phyloP scores from a whole-genome alignment of 2,797 vertebrate genomes.

The Muraenolepis orangiensis region DNA sequence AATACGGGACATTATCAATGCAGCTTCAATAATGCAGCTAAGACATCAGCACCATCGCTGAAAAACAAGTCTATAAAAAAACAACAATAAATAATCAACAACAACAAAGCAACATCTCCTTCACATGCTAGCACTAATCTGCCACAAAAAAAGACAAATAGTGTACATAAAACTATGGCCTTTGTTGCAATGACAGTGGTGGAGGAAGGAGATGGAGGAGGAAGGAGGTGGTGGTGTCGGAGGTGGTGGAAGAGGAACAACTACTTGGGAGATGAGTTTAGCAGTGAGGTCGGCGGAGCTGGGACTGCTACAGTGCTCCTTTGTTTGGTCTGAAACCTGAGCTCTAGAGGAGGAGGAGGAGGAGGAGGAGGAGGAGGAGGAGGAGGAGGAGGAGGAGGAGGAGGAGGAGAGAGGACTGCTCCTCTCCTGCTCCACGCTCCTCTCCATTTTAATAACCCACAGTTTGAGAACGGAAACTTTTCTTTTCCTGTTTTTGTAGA shows the following conservation, averaged over 20 bases:
- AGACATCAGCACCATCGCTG: too few species aligned
- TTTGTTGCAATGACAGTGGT: constrained; percentile 8
- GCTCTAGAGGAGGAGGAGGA: constrained; percentile 77
- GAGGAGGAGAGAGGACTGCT: background rate
- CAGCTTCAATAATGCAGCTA: too few species aligned
- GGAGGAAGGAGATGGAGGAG: background rate
- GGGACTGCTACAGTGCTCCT: constrained; percentile 76
- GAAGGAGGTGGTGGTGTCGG: background rate
- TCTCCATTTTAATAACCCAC: constrained; percentile 62
- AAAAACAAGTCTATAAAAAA: background rate
- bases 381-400: constrained; percentile 67
- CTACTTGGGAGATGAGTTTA: constrained; percentile 79
- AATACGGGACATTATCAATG: background rate
- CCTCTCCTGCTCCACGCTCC: constrained; percentile 58
- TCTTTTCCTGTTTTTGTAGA: background rate
- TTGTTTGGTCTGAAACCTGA: constrained; percentile 91
- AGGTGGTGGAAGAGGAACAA: background rate
- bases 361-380: constrained; percentile 50
- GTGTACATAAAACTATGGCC: background rate
- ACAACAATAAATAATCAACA: background rate
- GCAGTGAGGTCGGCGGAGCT: constrained; percentile 84
- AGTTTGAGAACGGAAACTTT: constrained; percentile 35
- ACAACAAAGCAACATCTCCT: background rate
- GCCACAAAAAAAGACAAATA: background rate
- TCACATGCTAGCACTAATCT: background rate